Base-by-base conservation (phyloP, 2,797 vertebrate genomes). In the Chelidonichthys spinosus region DNA sequence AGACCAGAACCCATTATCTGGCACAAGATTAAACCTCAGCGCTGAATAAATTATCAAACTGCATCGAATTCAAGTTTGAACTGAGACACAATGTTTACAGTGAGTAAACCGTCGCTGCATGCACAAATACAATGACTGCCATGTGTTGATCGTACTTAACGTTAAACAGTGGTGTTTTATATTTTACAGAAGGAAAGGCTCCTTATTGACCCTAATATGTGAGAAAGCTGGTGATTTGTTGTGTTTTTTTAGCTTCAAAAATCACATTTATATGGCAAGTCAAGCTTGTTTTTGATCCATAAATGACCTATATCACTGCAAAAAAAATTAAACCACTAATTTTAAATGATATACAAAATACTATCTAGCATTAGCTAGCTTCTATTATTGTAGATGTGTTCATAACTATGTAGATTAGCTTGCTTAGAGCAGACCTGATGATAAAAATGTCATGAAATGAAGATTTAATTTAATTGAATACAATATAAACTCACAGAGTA, bases 21-120 rank as follows among this genome's bases (percentile, higher is more conserved):
- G 11, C 66, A 76, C 46, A 58, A 76, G 85, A 90, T 90, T 85
- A 90, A 87, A 84, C 82, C 78, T 80, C 74, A 80, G 71, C 72
- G 76, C 65, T 32, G 61, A 79, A 58, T 70, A 69, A 77, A 81
- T 67, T 40, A 82, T 81, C 70, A 69, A 84, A 85, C 79, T 65
- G 46, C 74, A 74, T 56, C 47, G 76, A 25, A 49, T 55, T 64
- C 52, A 43, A 49, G 14, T 74, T 49, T 64, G 40, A 63, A 69
- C 1, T 13, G 17, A 39, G 11, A 53, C 10, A 18, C 36, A 46
- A 15, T 42, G 47, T 77, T 56, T 11, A 50, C 7, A 33, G 2
- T 36, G 7, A 55, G 69, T 65, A 49, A 60, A 33, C 3, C 17
- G 25, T 25, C 2, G 25, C 25, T 25, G 11, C 40, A 6, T 25